Percentiles rank a stretch among this genome's conserved stretches.
Evolutionary conservation across 2,113 vertebrate genomes (phyloP).

Genomic region (Apteryx owenii): DNA sequence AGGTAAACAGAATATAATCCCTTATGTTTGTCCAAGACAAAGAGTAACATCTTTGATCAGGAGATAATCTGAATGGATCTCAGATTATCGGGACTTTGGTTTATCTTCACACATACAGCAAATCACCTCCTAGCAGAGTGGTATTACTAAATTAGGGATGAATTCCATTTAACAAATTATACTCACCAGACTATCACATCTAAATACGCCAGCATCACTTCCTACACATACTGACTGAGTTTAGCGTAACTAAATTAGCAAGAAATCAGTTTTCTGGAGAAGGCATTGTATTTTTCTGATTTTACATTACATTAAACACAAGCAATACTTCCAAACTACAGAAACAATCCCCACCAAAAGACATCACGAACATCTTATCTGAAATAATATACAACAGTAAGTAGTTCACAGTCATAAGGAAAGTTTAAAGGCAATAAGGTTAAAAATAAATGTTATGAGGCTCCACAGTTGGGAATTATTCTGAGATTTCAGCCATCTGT

Average conservation of each 20-base stretch:
- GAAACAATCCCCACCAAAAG: not conserved
- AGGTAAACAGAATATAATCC: not conserved
- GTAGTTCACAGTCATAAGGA: not conserved
- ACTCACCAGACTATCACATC: constrained; percentile 49
- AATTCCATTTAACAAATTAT: constrained; percentile 28
- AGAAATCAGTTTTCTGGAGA: constrained; percentile 13
- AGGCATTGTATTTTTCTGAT: not conserved
- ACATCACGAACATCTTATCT: not conserved
- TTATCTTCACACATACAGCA: not conserved
- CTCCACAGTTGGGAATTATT: not conserved
- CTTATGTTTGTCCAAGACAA: not conserved
- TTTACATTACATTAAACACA: not conserved
- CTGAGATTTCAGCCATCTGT: not conserved
- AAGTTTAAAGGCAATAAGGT: not conserved
- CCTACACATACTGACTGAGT: constrained; percentile 5
- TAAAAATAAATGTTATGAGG: not conserved
- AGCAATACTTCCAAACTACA: not conserved
- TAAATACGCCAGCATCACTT: constrained; percentile 37
- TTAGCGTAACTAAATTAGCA: not conserved
- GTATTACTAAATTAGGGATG: constrained; percentile 10
- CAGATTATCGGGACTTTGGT: not conserved
- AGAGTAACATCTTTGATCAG: not conserved
- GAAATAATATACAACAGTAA: not conserved
- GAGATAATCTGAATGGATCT: not conserved
- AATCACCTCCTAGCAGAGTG: not conserved